phyloP scores from a whole-genome alignment of 2,113 vertebrate species.

The Rhea americana region DNA sequence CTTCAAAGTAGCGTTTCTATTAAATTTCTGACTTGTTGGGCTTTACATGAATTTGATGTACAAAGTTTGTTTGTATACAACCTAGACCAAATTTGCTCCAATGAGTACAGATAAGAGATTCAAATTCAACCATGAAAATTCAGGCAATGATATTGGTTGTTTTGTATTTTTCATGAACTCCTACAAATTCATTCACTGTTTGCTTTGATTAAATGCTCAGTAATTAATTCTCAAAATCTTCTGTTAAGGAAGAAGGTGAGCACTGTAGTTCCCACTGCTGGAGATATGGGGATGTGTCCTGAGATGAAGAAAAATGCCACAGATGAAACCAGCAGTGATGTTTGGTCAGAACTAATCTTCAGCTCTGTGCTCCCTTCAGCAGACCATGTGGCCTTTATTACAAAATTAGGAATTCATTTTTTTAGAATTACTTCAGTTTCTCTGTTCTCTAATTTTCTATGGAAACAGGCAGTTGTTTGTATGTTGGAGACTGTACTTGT shows the following conservation, averaged over 20 bases:
- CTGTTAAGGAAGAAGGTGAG: neutral
- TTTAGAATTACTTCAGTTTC: constrained; percentile 19
- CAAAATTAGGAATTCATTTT: constrained; percentile 30
- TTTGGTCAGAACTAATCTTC: neutral
- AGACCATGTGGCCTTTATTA: constrained; percentile 18
- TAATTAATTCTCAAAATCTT: neutral
- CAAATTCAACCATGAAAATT: neutral
- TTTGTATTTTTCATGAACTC: neutral
- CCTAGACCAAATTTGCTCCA: neutral
- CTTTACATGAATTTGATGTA: neutral
- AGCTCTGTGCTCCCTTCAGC: accelerated
- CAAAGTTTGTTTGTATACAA: neutral
- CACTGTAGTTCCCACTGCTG: neutral
- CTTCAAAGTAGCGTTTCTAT: neutral
- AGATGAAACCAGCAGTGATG: neutral
- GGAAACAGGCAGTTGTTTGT: constrained; percentile 42
- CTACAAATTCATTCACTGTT: neutral
- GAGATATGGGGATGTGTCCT: neutral
- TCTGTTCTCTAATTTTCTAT: constrained; percentile 24
- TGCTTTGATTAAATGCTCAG: neutral
- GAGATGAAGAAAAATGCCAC: neutral
- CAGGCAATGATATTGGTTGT: accelerated
- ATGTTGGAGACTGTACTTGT: neutral
- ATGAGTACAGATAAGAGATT: constrained; percentile 10
- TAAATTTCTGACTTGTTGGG: constrained; percentile 28